These are phyloP conservation scores for Brachymystax lenok DNA, from an alignment of 2,797 vertebrate species.

Conservation along the genomic window DNA sequence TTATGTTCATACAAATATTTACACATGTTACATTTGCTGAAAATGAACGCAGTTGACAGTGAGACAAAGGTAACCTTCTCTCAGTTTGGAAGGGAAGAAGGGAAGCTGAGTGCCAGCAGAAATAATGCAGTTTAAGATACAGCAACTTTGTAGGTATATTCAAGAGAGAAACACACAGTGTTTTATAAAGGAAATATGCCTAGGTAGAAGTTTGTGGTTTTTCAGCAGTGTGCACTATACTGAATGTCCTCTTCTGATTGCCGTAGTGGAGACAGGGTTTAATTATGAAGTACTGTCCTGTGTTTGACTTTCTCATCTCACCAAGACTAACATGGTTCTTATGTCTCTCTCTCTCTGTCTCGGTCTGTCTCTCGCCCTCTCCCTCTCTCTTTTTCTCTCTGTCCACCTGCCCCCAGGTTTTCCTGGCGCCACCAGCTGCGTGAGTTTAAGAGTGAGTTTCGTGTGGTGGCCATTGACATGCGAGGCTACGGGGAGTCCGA, in stretches of 20 bases:
- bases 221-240: not conserved
- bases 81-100: conserved; percentile 34
- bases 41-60: no score
- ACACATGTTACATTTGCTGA: no score
- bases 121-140: not conserved
- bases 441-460: conserved; percentile 97
- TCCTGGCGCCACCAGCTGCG: conserved; percentile 97
- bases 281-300: not conserved
- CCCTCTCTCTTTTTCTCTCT: not conserved
- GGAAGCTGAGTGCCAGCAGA: conserved; percentile 20
- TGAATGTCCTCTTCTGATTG: not conserved
- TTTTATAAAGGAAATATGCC: not conserved
- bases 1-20: no score
- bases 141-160: not conserved
- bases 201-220: not conserved
- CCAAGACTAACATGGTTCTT: not conserved
- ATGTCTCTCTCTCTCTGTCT: not conserved
- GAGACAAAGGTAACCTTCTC: conserved; percentile 45
- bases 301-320: not conserved
- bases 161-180: not conserved
- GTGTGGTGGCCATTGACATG: conserved; percentile 95
- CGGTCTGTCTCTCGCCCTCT: not conserved
- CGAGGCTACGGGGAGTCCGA: conserved; percentile 97
- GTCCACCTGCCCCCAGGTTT: conserved; percentile 77
- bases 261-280: not conserved